Conservation (phyloP, 2,113 vertebrate species). For the Ivindomyrus marchei region DNA sequence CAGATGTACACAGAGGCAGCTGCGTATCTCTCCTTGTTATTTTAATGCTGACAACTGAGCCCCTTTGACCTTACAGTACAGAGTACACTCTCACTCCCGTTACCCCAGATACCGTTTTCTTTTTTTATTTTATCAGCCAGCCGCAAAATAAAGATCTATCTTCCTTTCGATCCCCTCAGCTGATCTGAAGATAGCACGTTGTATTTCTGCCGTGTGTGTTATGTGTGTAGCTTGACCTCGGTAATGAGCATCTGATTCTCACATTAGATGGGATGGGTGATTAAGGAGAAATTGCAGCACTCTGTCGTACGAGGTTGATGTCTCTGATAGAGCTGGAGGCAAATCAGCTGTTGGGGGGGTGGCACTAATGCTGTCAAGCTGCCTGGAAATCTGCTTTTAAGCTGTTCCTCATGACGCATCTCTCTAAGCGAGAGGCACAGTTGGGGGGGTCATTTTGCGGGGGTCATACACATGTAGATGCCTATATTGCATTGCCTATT, state of each 20-base stretch:
- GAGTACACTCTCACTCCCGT: not conserved
- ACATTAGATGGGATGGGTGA: not conserved
- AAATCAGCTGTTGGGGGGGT: slow-evolving; percentile 37
- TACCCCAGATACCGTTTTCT: not conserved
- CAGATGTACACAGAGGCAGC: not conserved
- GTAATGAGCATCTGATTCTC: not conserved
- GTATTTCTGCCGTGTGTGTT: not conserved
- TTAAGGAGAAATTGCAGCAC: not conserved
- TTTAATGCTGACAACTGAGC: not conserved
- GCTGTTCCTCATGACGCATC: slow-evolving; percentile 28
- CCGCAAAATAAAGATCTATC: not conserved
- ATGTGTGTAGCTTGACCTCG: not conserved
- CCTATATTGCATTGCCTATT: not conserved
- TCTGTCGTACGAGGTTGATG: not conserved
- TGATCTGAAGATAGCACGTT: not conserved
- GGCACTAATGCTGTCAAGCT: slow-evolving; percentile 46
- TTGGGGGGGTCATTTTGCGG: not conserved
- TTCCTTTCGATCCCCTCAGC: not conserved
- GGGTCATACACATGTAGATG: not conserved
- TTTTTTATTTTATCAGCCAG: not conserved
- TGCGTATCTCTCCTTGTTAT: not conserved
- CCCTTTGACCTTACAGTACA: not conserved
- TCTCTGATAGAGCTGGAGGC: slow-evolving; percentile 42
- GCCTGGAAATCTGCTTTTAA: slow-evolving; percentile 24
- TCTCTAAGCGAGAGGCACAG: not conserved